A percentile compares a stretch with the other conserved stretches of the same genome.
Evolutionary conservation across 2,113 vertebrate species (phyloP).

Genomic region (Heterochromis multidens): DNA sequence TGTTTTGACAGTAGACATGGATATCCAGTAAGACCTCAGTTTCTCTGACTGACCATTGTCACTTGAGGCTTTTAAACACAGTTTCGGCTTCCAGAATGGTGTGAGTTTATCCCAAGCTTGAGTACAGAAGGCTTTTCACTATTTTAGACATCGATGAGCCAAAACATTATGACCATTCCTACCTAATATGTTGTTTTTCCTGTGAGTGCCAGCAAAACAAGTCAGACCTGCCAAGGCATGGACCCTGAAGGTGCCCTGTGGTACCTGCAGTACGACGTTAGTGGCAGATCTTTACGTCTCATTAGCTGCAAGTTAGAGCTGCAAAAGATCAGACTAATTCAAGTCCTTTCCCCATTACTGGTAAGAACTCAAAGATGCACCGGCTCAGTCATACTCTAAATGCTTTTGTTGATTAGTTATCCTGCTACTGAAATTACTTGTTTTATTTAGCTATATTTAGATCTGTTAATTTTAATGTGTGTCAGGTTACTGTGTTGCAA

Average conservation of each 20-base stretch:
- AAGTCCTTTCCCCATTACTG: background rate
- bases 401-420: background rate
- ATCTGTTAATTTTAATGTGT: background rate
- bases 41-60: constrained; percentile 55
- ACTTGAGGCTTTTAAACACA: constrained; percentile 58
- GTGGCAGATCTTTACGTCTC: background rate
- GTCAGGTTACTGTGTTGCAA: background rate
- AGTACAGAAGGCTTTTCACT: background rate
- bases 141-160: background rate
- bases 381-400: too few relatives aligned
- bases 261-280: background rate
- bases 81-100: constrained; percentile 25
- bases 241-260: background rate
- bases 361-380: too few relatives aligned
- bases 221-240: background rate
- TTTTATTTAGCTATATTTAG: background rate
- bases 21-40: constrained; percentile 53
- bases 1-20: constrained; percentile 57
- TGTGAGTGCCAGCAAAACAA: background rate
- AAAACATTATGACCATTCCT: background rate
- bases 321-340: background rate
- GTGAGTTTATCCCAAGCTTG: background rate
- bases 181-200: background rate
- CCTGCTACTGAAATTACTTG: background rate
- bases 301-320: background rate